Base-by-base conservation (phyloP, 1,140 invertebrate species). In the Caerostris extrusa region DNA sequence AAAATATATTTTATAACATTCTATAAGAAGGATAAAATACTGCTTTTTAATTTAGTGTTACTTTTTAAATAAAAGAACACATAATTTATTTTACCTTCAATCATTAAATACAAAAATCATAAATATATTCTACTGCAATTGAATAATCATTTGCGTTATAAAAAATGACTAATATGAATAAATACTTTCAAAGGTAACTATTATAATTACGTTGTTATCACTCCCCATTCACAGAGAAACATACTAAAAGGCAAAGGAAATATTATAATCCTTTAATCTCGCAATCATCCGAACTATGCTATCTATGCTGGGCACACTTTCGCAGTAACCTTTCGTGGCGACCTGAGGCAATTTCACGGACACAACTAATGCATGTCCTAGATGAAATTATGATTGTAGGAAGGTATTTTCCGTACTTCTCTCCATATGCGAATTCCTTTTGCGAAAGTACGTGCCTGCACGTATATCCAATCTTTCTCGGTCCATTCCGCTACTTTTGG, bases 331-430 rank as follows among this genome's bases (percentile, higher is more conserved):
- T 50, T 50, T 12, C 14, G 71, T 50, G 10, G 34, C 53, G 71
- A 77, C 71, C 71, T 12, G 34, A 50, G 71, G 71, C 71, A 77
- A 77, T 77, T 77, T 77, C 71, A 77, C 53, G 34, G 71, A 50
- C 34, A 34, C 8, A 50, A 34, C 71, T 77, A 50, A 34, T 50
- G 71, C 14, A 19, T 77, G 50, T 77, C 53, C 71, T 12, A 34
- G 71, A 77, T 77, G 71, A 53, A 77, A 77, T 77, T 77, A 77
- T 77, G 71, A 14, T 77, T 77, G 19, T 34, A 50, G 71, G 53
- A 50, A 50, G 34, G 71, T 77, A 77, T 77, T 77, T 5, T 77
- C 71, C 71, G n/a, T 50, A 53, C 71, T 12, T 77, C 50, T 77
- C 50, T 77, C 34, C 50, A 34, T 50, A 77, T 5, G 34, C 53